Conservation (phyloP, 2,113 vertebrate species). For the Eulemur rufifrons region DNA sequence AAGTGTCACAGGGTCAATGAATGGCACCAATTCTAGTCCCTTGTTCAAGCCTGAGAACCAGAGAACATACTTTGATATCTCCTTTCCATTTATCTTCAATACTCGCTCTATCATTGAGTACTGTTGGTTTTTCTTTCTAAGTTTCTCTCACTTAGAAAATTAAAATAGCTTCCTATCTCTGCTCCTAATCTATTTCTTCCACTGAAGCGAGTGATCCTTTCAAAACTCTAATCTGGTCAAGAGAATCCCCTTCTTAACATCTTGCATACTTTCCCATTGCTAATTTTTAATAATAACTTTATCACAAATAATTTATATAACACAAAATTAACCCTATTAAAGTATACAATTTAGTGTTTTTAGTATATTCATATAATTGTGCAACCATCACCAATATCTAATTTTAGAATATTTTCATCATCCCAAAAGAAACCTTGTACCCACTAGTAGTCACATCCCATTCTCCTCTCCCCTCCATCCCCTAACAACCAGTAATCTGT, state of each 20-base stretch:
- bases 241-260: not conserved
- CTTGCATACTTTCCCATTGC: not conserved
- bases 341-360: not conserved
- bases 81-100: not conserved
- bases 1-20: not conserved
- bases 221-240: not conserved
- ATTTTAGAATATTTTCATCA: not conserved
- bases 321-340: not conserved
- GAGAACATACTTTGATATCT: not conserved
- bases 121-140: not conserved
- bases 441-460: not conserved
- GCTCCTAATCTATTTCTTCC: not conserved
- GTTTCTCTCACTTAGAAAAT: not conserved
- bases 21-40: not conserved
- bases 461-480: not conserved
- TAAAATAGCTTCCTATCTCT: not conserved
- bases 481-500: not conserved
- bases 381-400: not conserved
- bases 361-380: not conserved
- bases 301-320: not conserved
- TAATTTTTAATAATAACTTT: not conserved
- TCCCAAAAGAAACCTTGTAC: not conserved
- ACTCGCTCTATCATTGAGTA: not conserved
- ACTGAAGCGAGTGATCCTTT: not conserved
- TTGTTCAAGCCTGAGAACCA: not conserved